A percentile compares a stretch with the other conserved stretches of the same genome.
Evolutionary conservation across 1,140 invertebrate genomes (phyloP).

Genomic region (Yoshiicerus persimilis): DNA sequence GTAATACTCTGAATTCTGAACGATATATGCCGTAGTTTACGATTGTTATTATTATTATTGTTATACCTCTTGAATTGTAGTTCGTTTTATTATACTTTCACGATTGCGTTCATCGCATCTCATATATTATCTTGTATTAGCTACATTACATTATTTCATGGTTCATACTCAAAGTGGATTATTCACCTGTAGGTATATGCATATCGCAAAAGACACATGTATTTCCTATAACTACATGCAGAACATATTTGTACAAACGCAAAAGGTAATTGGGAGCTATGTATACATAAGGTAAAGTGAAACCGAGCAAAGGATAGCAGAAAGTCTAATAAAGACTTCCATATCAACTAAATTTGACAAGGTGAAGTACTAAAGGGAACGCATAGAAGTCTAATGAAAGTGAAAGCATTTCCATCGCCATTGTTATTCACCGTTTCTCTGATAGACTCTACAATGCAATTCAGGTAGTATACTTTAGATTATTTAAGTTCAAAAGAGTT

Average conservation of each 20-base stretch:
- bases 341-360: background rate
- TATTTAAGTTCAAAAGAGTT: too few species aligned
- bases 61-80: background rate
- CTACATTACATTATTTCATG: background rate
- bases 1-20: background rate
- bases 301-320: too few species aligned
- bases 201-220: too few species aligned
- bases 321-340: background rate
- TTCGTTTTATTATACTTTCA: background rate
- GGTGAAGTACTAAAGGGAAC: background rate
- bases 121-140: conserved; percentile 12
- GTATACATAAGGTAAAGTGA: too few species aligned
- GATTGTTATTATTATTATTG: conserved; percentile 22
- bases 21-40: conserved; percentile 2
- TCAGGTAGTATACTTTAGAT: too few species aligned
- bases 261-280: too few species aligned
- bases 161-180: background rate
- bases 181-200: background rate
- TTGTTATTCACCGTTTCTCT: background rate
- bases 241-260: too few species aligned
- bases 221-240: too few species aligned
- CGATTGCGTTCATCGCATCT: background rate
- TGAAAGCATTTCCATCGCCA: background rate
- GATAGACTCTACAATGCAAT: too few species aligned
- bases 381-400: background rate